Base-by-base conservation (phyloP, 2,888 invertebrate species). In the Sthenelais limicola region DNA sequence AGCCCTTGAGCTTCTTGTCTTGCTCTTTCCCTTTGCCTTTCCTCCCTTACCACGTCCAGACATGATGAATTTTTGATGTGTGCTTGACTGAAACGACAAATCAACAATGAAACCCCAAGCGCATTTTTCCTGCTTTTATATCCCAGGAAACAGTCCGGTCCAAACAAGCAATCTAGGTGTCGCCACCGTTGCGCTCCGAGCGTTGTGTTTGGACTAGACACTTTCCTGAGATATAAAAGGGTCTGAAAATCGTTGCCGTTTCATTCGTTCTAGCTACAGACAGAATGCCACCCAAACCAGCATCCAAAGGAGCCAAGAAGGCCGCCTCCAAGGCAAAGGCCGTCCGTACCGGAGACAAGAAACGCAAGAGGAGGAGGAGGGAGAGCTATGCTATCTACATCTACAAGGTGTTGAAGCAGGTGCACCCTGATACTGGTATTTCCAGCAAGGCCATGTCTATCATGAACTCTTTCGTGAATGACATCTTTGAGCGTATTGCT, bases 1-100 rank as follows among this genome's bases (percentile, higher is more conserved):
- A 62, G 88, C 88, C 24, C 86, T 76, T 12, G 82, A 80, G 67
- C 86, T 86, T 43, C 87, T 81, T 73, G 81, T 84, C 81, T 86
- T 87, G 3, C 82, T 79, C 80, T 88, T 88, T 0, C 80, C 78
- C 77, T 86, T 86, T 2, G 83, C 79, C 80, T 88, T 88, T n/a
- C 86, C 86, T 56, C 87, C 87, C 83, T 88, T 88, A 52, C 87
- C 88, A 72, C 87, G 82, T 56, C 88, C 87, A 79, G 86, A 85
- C 88, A 88, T 88, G 47, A 28, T 72, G 49, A 47, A 7, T 51
- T 7, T 9, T 30, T n/a, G 3, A 43, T 35, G 21, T 66, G 38
- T 24, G 30, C 24, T 12, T 12, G 7, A 15, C 18, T 3, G 15
- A 28, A 32, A n/a, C n/a, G n/a, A 24, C 66, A 66, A 24, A 38